A percentile compares a stretch with the other conserved stretches of the same genome.
These are phyloP conservation scores for Pristionchus exspectatus DNA, from an alignment of 2,888 invertebrate species.

Conservation along the genomic window DNA sequence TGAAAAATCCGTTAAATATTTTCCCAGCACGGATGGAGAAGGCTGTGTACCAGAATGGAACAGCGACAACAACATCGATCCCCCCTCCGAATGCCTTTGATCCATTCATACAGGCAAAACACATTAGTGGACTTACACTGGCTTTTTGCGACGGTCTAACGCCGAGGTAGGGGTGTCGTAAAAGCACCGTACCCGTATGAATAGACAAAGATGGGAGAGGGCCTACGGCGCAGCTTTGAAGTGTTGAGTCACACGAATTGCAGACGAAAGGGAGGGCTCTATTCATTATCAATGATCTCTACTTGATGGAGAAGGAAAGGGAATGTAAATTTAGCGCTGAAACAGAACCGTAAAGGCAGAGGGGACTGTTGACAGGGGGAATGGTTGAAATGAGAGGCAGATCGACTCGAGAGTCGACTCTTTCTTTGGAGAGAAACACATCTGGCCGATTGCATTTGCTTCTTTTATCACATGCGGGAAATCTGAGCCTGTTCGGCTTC, in stretches of 20 bases:
- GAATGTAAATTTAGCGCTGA: neutral
- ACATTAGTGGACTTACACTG: neutral
- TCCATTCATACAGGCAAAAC: neutral
- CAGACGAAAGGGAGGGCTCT: neutral
- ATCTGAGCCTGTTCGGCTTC: neutral
- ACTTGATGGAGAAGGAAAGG: neutral
- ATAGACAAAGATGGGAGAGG: neutral
- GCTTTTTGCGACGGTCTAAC: constrained; percentile 4
- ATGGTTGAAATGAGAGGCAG: neutral
- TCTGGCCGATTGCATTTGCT: neutral
- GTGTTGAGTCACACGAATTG: neutral
- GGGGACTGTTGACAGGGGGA: neutral
- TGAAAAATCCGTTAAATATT: too few species aligned
- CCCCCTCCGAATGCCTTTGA: neutral
- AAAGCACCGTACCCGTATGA: constrained; percentile 11
- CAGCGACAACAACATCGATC: neutral
- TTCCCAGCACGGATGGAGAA: too few species aligned
- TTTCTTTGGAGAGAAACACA: neutral
- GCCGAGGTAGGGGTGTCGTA: neutral
- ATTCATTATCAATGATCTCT: neutral
- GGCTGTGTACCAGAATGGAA: neutral
- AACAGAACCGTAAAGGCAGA: neutral
- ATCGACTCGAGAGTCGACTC: neutral
- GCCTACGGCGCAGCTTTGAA: neutral
- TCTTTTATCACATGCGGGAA: neutral